Evolutionary conservation across 2,113 vertebrate species (phyloP), one percentile per base, ranked within the genome.

Genomic region (Passer domesticus): DNA sequence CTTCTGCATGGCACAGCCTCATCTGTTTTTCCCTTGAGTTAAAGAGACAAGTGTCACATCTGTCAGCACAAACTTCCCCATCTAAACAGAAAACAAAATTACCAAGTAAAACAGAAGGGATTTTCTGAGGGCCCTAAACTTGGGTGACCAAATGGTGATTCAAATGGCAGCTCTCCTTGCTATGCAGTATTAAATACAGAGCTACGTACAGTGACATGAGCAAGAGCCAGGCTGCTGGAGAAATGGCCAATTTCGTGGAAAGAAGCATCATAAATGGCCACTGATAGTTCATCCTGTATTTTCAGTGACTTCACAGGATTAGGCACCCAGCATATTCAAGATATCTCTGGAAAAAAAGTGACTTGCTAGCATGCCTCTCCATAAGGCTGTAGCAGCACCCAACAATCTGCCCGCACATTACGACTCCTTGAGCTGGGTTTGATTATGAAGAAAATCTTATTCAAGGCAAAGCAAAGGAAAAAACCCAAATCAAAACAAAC

Each of bases 201-300:
- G 46, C n/a, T 64, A 18, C 1, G 2, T 13, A 56, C n/a, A 2
- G 1, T 1, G 1, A 49, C 18, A 25, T 2, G 4, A 72, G 24
- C 7, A 53, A 74, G 11, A 78, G 7, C 7, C 41, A 46, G 4
- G 19, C 28, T 88, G 41, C 20, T 67, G n/a, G 5, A 77, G 50
- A 63, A 15, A 9, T 12, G 10, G 11, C 4, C 19, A 80, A 15
- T 58, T 74, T 56, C 1, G 0, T 49, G 27, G 43, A 56, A 82
- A 83, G 31, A 79, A 17, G 7, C 10, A 39, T 28, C 39, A 43
- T 8, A 46, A 69, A 80, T 46, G 7, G 27, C 33, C 12, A 46
- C 17, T 78, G 46, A 43, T 46, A 84, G 67, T 74, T 83, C 50
- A 56, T 21, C 28, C 44, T 68, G 33, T 49, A 56, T 75, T 79